Evolutionary conservation across 2,888 invertebrate species (phyloP), one percentile per base, ranked within the genome.

Genomic region (Clepsis dumicolana): DNA sequence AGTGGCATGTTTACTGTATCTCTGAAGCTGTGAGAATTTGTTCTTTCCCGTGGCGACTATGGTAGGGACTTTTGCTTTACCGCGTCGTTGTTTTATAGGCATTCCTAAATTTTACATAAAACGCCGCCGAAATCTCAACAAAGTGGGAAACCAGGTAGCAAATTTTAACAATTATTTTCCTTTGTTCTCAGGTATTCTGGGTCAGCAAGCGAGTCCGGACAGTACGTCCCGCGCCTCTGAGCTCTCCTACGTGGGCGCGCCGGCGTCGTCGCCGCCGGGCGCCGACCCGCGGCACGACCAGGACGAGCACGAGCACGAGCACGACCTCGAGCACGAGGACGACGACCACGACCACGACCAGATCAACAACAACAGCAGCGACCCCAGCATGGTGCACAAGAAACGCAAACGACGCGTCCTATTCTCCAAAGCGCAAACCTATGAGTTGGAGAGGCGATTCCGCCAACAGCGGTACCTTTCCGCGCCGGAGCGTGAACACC

Each of bases 341-440:
- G 91, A 94, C 67, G 94, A 94, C 48, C 91, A 91, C 71, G 94
- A 94, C 50, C 91, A 91, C 71, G 94, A 94, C 71, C 88, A 84
- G 66, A 85, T 79, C 70, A 81, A 81, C 72, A 89, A 79, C 79
- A 82, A 82, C 73, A 87, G 81, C 73, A 87, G 82, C 84, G 88
- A 90, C 72, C 90, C 91, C 70, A 94, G 85, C 79, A 90, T 94
- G 48, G 87, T 94, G 64, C 96, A 96, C 82, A 98, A 98, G 89
- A 98, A 98, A 83, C 95, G 99, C 69, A 99, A 99, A 90, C 95
- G 99, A 64, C 95, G 99, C 2, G 99, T 99, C 0, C 94, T 99
- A 1, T 99, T 99, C 90, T 98, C 99, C 61, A 99, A 99, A 90
- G 98, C 98, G 0, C 99, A 99, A 86, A 99, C 99, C 0, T 99